A percentile compares a stretch with the other conserved stretches of the same genome.
Evolutionary conservation across 2,888 invertebrate species (phyloP).

Genomic region (Eupithecia exiguata): DNA sequence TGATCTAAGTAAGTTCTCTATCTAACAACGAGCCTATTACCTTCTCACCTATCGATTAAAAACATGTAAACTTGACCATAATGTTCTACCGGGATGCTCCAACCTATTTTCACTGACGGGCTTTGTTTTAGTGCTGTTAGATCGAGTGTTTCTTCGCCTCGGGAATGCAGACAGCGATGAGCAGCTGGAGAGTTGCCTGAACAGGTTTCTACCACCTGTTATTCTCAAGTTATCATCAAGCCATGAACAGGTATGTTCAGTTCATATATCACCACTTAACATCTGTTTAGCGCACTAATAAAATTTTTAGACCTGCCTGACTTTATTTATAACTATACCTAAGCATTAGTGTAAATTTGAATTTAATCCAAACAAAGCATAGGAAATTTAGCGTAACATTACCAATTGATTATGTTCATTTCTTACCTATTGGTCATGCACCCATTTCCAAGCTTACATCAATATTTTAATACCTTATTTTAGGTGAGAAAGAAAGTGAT

Average conservation of each 20-base stretch:
- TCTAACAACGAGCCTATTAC: background rate
- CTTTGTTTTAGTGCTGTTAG: constrained; percentile 88
- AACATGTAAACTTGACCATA: constrained; percentile 39
- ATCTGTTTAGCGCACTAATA: background rate
- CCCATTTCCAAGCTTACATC: background rate
- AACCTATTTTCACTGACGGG: constrained; percentile 26
- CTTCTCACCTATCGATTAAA: background rate
- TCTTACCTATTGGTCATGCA: background rate
- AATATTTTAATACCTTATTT: background rate
- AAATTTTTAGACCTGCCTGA: background rate
- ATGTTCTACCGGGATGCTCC: constrained; percentile 37
- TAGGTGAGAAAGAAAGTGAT: constrained; percentile 90
- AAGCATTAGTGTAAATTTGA: background rate
- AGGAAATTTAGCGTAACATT: background rate
- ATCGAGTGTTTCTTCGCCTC: constrained; percentile 93
- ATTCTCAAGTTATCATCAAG: constrained; percentile 94
- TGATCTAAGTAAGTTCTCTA: constrained; percentile 69
- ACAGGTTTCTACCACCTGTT: constrained; percentile 92
- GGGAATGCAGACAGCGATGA: constrained; percentile 96
- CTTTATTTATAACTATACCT: background rate
- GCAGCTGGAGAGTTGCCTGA: constrained; percentile 91
- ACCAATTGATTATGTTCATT: background rate
- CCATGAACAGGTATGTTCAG: constrained; percentile 88
- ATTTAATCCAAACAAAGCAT: background rate
- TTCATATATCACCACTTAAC: background rate